Conservation (phyloP, 1,140 invertebrate genomes). For the Subanguina moxae region DNA sequence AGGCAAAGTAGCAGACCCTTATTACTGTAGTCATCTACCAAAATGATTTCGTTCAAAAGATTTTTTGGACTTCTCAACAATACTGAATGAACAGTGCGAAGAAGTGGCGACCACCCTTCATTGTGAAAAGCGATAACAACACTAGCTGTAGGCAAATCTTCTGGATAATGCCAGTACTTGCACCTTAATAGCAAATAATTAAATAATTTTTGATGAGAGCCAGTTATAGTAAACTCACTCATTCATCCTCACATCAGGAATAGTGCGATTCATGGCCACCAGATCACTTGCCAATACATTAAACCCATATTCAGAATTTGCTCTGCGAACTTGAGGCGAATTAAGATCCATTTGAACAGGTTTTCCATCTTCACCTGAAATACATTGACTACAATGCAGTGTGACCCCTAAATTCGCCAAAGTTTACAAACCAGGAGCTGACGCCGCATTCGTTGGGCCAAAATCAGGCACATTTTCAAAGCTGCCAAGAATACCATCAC, state of each 20-base stretch:
- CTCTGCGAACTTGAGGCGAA: conserved; percentile 35
- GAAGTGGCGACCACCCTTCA: conserved; percentile 87
- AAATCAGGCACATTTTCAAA: conserved; percentile 40
- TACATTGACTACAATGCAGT: not conserved
- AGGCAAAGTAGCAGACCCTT: conserved; percentile 68
- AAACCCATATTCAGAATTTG: conserved; percentile 53
- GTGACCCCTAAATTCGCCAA: not conserved
- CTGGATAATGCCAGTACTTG: conserved; percentile 91
- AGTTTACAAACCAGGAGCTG: conserved; percentile 38
- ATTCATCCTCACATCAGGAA: conserved; percentile 75
- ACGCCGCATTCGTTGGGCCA: conserved; percentile 16
- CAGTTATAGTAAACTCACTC: conserved; percentile 34
- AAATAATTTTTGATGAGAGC: not conserved
- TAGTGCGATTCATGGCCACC: conserved; percentile 79
- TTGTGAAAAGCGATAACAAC: conserved; percentile 98
- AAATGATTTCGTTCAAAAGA: conserved; percentile 85
- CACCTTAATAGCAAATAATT: conserved; percentile 66
- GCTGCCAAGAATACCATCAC: conserved; percentile 45
- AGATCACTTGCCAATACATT: conserved; percentile 72
- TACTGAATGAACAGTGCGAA: conserved; percentile 93
- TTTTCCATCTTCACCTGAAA: conserved; percentile 51
- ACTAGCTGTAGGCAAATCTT: conserved; percentile 78
- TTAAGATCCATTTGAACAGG: conserved; percentile 39
- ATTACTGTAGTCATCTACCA: conserved; percentile 95
- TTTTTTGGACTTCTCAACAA: conserved; percentile 83